phyloP scores from a whole-genome alignment of 2,113 vertebrate genomes.

The Struthidea cinerea region DNA sequence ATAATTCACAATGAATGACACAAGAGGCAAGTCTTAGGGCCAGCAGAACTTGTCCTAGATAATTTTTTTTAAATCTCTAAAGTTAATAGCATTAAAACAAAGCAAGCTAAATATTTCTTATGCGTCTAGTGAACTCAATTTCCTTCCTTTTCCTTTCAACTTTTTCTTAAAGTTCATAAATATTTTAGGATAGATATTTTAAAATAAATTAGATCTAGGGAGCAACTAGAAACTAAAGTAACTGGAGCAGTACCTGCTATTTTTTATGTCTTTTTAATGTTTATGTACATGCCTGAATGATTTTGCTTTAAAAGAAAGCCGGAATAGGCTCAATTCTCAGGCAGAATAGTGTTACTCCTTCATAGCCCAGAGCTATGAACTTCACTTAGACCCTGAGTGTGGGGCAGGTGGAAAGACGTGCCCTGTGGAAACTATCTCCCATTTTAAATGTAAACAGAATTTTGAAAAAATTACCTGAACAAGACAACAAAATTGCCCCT shows the following conservation, averaged over 20 bases:
- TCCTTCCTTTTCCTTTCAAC: not conserved
- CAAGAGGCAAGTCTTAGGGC: constrained; percentile 24
- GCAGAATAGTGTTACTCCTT: not conserved
- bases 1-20: constrained; percentile 60
- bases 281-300: not conserved
- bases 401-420: not conserved
- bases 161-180: constrained; percentile 2
- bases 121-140: not conserved
- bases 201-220: not conserved
- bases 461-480: not conserved
- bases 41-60: constrained; percentile 38
- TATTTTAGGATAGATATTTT: not conserved
- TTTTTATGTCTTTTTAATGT: not conserved
- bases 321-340: not conserved
- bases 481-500: not conserved
- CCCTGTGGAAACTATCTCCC: not conserved
- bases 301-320: constrained; percentile 2
- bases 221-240: not conserved
- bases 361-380: not conserved
- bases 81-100: constrained; percentile 24
- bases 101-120: not conserved
- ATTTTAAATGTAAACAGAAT: not conserved
- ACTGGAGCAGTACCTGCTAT: not conserved
- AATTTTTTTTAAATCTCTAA: not conserved
- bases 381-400: not conserved